Evolutionary conservation across 23 tunicate genomes (phyloP).

Genomic region (Phallusia fumigata): DNA sequence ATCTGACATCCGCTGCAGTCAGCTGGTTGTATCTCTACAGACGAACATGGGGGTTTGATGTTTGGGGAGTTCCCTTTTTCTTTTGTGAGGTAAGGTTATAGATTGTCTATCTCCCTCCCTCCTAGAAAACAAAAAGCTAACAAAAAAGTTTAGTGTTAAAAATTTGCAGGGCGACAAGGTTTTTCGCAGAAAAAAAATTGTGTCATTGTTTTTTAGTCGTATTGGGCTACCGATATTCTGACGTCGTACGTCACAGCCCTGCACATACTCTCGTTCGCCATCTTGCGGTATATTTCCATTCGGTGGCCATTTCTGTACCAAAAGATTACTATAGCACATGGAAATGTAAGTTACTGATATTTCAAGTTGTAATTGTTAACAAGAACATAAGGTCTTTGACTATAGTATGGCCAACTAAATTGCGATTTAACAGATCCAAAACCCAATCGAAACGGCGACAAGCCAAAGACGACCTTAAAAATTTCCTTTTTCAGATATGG

Average conservation of each 20-base stretch:
- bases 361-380: not conserved
- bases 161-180: too few relatives aligned
- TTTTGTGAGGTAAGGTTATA: slow-evolving; percentile 50
- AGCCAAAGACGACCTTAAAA: too few relatives aligned
- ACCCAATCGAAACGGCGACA: too few relatives aligned
- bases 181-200: too few relatives aligned
- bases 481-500: slow-evolving; percentile 39
- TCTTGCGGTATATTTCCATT: slow-evolving; percentile 42
- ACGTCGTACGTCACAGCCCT: slow-evolving; percentile 56
- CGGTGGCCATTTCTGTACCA: slow-evolving; percentile 38
- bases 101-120: too few relatives aligned
- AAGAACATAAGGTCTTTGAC: too few relatives aligned
- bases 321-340: slow-evolving; percentile 28
- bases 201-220: slow-evolving; percentile 30
- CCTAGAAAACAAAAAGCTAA: too few relatives aligned
- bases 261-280: slow-evolving; percentile 56
- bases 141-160: not conserved
- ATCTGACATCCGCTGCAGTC: slow-evolving; percentile 49
- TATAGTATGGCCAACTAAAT: too few relatives aligned
- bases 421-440: too few relatives aligned
- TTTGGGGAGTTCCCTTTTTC: slow-evolving; percentile 38
- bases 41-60: slow-evolving; percentile 83
- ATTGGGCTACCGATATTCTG: slow-evolving; percentile 65
- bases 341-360: slow-evolving; percentile 20
- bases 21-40: slow-evolving; percentile 71